Evolutionary conservation across 2,113 vertebrate genomes (phyloP), one percentile per base, ranked within the genome.

Genomic region (Phalacrocorax brasilianus): DNA sequence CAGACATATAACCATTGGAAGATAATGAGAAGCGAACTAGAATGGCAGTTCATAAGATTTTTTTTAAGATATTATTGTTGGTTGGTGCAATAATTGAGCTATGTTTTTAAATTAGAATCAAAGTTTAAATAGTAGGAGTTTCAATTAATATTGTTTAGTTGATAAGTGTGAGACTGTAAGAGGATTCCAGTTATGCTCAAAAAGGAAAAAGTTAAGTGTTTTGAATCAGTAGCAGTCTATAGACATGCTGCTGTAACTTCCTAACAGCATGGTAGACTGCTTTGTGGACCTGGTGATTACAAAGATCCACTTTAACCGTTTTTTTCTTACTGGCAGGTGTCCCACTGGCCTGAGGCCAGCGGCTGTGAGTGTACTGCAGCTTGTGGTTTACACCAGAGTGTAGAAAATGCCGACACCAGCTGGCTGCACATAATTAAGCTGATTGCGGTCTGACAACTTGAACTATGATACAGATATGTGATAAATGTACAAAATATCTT

Each of bases 391-490:
- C 93, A 97, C 95, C 88, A 95, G 96, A 97, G 97, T 96, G 95
- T 83, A 97, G 97, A 97, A 97, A 97, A 97, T 94, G 91, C 95
- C 65, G 19, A 93, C 95, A 94, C 95, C 95, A 98, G 95, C 96
- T 98, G 96, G 95, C 96, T 98, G 96, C 97, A 97, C 93, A 95
- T 97, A 98, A 98, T 98, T 97, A 96, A 93, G 89, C 91, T 97
- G 95, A 97, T 97, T 97, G 97, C 22, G 40, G 95, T 97, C 97
- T 97, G 96, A 97, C 96, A 97, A 91, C 87, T 96, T 97, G 95
- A 97, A 62, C 82, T 97, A 38, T 81, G 92, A 92, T 96, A 97
- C 66, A 97, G 91, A 97, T 96, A 91, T 94, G 85, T 96, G 93
- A 97, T 92, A 94, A 97, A 97, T 97, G 93, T 35, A 93, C 58